A percentile compares a stretch with the other conserved stretches of the same genome.
Evolutionary conservation across 2,888 invertebrate species (phyloP).

Genomic region (Clistopyga incitator): DNA sequence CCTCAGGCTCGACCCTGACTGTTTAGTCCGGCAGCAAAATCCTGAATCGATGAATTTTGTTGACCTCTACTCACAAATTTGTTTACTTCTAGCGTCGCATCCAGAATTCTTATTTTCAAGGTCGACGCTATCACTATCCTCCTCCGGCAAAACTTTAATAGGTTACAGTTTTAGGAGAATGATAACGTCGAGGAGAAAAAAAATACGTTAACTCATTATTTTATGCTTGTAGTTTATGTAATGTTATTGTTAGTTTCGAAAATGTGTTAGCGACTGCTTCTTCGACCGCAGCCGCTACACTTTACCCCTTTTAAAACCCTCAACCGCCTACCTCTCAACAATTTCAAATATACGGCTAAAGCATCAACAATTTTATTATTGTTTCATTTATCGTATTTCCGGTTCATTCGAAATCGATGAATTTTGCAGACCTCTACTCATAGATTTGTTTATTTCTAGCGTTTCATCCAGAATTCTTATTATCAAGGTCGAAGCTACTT

Average conservation of each 20-base stretch:
- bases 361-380: too few relatives aligned
- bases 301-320: too few relatives aligned
- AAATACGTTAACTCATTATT: too few relatives aligned
- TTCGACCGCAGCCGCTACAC: too few relatives aligned
- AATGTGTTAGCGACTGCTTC: too few relatives aligned
- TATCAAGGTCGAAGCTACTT: background rate
- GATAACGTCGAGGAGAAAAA: background rate
- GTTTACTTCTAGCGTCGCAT: background rate
- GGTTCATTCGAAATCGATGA: constrained; percentile 49
- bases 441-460: background rate
- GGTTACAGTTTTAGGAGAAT: background rate
- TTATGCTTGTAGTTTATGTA: too few relatives aligned
- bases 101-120: background rate
- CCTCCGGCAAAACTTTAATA: background rate
- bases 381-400: too few relatives aligned
- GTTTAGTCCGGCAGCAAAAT: constrained; percentile 29
- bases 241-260: too few relatives aligned
- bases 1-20: constrained; percentile 1
- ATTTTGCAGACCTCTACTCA: constrained; percentile 64
- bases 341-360: too few relatives aligned
- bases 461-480: background rate
- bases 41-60: constrained; percentile 68
- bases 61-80: constrained; percentile 37
- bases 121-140: background rate
- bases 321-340: too few relatives aligned